Evolutionary conservation across 1,140 invertebrate genomes (phyloP).

Genomic region (Drosophila takahashii): DNA sequence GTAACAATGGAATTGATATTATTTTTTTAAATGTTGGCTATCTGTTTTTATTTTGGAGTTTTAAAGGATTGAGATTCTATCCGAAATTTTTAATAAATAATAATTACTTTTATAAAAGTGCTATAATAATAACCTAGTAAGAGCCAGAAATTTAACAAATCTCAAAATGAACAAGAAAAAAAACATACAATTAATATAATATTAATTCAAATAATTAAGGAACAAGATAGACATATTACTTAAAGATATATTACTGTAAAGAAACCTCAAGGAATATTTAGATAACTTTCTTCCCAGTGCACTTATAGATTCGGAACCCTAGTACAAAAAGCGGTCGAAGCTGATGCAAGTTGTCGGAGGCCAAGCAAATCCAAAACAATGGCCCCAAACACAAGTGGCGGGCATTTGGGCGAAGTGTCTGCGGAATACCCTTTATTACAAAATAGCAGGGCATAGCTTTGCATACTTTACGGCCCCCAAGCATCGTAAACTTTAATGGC

Average conservation of each 20-base stretch:
- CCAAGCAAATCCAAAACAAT: conserved; percentile 46
- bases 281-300: conserved; percentile 1
- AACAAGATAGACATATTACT: neutral
- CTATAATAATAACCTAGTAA: too few species aligned
- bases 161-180: too few species aligned
- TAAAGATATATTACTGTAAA: neutral
- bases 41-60: too few species aligned
- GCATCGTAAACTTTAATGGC: conserved; percentile 80
- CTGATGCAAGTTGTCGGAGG: conserved; percentile 39
- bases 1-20: too few species aligned
- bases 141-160: too few species aligned
- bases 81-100: too few species aligned
- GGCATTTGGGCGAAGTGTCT: conserved; percentile 59
- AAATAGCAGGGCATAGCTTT: conserved; percentile 62
- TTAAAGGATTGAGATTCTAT: too few species aligned
- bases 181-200: too few species aligned
- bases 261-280: too few species aligned
- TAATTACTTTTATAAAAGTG: too few species aligned
- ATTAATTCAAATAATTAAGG: too few species aligned
- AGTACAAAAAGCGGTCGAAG: neutral
- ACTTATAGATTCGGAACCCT: neutral
- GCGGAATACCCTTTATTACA: conserved; percentile 80
- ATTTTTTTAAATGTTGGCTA: too few species aligned
- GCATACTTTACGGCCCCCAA: conserved; percentile 74
- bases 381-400: conserved; percentile 53